Conservation (phyloP, 2,113 vertebrate genomes). For the Alethe castanea region DNA sequence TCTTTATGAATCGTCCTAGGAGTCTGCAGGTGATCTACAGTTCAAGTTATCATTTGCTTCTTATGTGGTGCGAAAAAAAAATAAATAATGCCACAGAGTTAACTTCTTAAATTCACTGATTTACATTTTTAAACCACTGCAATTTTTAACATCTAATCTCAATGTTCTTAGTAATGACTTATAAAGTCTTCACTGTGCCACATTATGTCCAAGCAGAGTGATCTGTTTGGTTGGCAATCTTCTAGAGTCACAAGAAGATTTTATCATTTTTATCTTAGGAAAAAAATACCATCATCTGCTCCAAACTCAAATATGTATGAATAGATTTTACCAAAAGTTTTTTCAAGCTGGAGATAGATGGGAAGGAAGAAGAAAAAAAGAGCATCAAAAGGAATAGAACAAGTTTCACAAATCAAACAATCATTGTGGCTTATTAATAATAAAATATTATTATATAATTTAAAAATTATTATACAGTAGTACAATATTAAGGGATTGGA, state of each 20-base stretch:
- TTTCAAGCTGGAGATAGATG: not conserved
- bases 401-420: not conserved
- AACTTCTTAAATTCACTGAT: not conserved
- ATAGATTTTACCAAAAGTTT: not conserved
- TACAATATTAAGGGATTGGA: not conserved
- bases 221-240: not conserved
- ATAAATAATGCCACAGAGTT: not conserved
- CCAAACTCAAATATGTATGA: not conserved
- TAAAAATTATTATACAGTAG: not conserved
- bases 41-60: not conserved
- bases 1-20: not conserved
- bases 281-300: not conserved
- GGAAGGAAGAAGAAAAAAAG: not conserved
- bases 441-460: not conserved
- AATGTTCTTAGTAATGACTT: not conserved
- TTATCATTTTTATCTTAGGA: not conserved
- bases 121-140: not conserved
- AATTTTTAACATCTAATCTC: not conserved
- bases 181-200: not conserved
- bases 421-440: not conserved
- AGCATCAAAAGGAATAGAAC: not conserved
- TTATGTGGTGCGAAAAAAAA: not conserved
- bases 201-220: not conserved
- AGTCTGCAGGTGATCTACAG: not conserved
- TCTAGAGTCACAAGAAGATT: not conserved